A percentile compares a stretch with the other conserved stretches of the same genome.
These are phyloP conservation scores for Hyperopisus bebe DNA, from an alignment of 2,113 vertebrate genomes.

Conservation along the genomic window DNA sequence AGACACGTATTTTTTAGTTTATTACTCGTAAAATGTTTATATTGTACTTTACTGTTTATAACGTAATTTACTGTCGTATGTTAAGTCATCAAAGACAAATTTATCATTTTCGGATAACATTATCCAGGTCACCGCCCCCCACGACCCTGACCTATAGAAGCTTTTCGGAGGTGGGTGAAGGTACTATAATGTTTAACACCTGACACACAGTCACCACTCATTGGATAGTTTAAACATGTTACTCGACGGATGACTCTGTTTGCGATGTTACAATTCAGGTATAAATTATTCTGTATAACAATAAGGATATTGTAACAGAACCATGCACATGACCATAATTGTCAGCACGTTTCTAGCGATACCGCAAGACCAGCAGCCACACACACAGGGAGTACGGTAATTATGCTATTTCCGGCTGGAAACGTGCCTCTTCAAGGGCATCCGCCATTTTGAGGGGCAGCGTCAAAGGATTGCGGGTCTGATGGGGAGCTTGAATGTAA, in stretches of 20 bases:
- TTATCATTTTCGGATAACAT: not conserved
- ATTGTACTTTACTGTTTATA: not conserved
- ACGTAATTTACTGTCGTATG: not conserved
- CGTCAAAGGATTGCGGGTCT: slow-evolving; percentile 30
- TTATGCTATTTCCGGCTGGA: not conserved
- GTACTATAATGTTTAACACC: not conserved
- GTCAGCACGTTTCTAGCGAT: not conserved
- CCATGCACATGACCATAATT: not conserved
- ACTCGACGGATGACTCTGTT: not conserved
- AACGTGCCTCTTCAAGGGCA: not conserved
- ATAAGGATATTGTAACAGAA: not conserved
- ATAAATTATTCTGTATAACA: not conserved
- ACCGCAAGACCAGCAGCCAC: not conserved
- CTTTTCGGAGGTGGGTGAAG: not conserved
- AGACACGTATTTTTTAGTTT: not conserved
- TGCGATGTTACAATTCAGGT: not conserved
- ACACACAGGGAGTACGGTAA: not conserved
- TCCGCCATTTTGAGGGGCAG: slow-evolving; percentile 49
- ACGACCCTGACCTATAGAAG: not conserved
- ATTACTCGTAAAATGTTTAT: not conserved
- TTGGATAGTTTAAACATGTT: not conserved
- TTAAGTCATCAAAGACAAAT: not conserved
- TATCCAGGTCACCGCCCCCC: not conserved
- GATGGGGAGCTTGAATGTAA: slow-evolving; percentile 21
- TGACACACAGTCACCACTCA: not conserved